Base-by-base conservation (phyloP, 1,140 invertebrate genomes). In the Ditylenchus dipsaci region DNA sequence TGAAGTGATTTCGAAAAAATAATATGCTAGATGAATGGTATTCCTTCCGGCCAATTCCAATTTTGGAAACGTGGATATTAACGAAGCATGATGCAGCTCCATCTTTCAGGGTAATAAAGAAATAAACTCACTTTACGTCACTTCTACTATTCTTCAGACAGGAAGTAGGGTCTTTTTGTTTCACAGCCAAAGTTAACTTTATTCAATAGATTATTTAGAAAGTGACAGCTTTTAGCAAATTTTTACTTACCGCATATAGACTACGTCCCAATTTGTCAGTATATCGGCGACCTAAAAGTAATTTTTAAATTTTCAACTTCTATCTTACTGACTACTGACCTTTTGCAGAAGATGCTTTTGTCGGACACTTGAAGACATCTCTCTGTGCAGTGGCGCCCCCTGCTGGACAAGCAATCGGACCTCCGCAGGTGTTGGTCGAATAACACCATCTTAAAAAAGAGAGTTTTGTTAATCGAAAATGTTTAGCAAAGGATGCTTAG, bases 211-310 rank as follows among this genome's bases (percentile, higher is more conserved):
- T 38, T 38, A 38, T 5, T 5, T 38, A 38, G 11, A 38, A 38
- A 38, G 33, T 11, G 3, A 38, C 33, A 3, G 11, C 33, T 5
- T 38, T n/a, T n/a, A n/a, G n/a, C n/a, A n/a, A n/a, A n/a, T 38
- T 38, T 38, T 38, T 3, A 38, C 33, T 11, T 5, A 38, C 30
- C 0, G 79, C 76, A 63, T 82, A 83, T 11, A 81, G 29, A n/a
- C 74, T 78, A 27, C 79, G 66, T 13, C 79, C 79, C 11, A 81
- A 57, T 57, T 82, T 82, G 49, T 83, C 81, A 1, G 79, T 81
- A 57, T 81, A 81, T 42, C 79, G 63, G n/a, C 78, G 67, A 42
- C 78, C 33, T 38, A 11, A 38, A 78, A 19, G 3, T 26, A 29
- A 26, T 5, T 57, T 5, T 23, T 5, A 3, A 11, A 5, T 26